A percentile compares a stretch with the other conserved stretches of the same genome.
Evolutionary conservation across 2,797 vertebrate species (phyloP).

Genomic region (Coluber constrictor): DNA sequence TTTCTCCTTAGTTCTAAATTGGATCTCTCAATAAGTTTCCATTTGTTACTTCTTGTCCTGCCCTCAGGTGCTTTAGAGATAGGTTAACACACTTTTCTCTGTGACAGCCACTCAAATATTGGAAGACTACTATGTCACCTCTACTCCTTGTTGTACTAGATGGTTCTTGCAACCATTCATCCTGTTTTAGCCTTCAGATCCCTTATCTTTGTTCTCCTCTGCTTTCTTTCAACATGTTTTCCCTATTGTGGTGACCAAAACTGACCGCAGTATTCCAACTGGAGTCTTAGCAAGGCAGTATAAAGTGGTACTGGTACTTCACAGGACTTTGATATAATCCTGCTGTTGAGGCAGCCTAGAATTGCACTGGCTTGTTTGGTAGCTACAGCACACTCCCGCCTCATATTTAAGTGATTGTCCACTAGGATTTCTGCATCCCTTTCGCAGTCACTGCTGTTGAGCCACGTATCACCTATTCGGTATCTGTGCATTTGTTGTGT

Average conservation of each 20-base stretch:
- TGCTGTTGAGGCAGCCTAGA: not conserved
- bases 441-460: not conserved
- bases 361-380: not conserved
- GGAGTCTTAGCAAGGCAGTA: not conserved
- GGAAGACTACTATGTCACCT: not conserved
- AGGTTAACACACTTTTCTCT: not conserved
- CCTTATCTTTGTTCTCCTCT: not conserved
- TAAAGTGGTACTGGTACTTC: not conserved
- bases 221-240: not conserved
- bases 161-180: not conserved
- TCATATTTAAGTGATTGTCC: not conserved
- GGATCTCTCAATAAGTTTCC: not conserved
- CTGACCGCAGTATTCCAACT: not conserved
- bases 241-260: not conserved
- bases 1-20: not conserved
- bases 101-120: not conserved
- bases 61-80: not conserved
- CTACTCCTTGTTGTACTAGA: not conserved
- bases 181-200: not conserved
- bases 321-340: not conserved
- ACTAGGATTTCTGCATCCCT: not conserved
- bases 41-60: not conserved
- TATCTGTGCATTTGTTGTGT: not conserved
- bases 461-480: not conserved
- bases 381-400: not conserved